These are phyloP conservation scores for Parauchenoglanis punctatus DNA, from an alignment of 2,797 vertebrate genomes.

Conservation along the genomic window DNA sequence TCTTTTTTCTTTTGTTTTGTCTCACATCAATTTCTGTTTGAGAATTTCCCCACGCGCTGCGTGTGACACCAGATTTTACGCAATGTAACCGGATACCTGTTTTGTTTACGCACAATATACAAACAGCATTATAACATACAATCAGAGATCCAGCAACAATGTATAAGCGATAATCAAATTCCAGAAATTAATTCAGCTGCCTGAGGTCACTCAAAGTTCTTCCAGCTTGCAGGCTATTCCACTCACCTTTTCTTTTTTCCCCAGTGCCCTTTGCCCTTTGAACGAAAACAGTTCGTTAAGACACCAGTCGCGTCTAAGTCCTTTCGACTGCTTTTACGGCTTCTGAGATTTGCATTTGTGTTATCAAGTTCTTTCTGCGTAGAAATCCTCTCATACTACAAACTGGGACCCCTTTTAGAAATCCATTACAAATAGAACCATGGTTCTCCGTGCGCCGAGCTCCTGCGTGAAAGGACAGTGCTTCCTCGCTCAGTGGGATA, in stretches of 20 bases:
- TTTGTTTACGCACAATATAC: constrained; percentile 14
- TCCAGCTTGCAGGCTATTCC: not conserved
- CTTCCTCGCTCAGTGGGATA: constrained; percentile 47
- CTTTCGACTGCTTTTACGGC: constrained; percentile 43
- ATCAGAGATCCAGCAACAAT: not conserved
- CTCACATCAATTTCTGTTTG: not conserved
- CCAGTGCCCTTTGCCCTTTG: constrained; percentile 48
- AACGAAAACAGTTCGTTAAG: constrained; percentile 35
- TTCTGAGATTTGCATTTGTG: constrained; percentile 67
- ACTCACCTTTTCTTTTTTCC: constrained; percentile 32
- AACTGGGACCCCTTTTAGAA: constrained; percentile 49
- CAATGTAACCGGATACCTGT: not conserved
- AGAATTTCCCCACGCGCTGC: not conserved
- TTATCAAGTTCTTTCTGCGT: constrained; percentile 27
- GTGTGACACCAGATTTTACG: not conserved
- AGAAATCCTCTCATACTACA: constrained; percentile 29
- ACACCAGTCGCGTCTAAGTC: constrained; percentile 55
- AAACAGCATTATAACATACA: not conserved
- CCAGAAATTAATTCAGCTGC: not conserved
- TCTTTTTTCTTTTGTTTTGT: not conserved
- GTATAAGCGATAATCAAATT: not conserved
- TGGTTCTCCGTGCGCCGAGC: constrained; percentile 31
- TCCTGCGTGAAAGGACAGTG: constrained; percentile 45
- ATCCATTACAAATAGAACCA: constrained; percentile 66
- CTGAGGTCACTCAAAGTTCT: not conserved